Base-by-base conservation (phyloP, 2,797 vertebrate species). In the Peromyscus aztecus region DNA sequence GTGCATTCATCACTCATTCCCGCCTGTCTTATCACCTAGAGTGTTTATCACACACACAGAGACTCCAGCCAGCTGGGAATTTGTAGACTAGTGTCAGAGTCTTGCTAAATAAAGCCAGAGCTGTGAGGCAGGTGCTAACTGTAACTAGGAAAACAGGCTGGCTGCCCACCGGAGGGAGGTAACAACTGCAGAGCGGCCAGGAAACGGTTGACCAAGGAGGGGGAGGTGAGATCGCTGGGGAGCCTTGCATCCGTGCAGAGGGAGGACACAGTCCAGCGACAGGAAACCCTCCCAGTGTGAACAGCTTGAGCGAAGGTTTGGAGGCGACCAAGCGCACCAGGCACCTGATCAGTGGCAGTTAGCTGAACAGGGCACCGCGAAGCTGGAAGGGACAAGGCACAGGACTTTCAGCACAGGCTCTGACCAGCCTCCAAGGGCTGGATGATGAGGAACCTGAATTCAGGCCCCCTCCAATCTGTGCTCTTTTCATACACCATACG, bases 121-220 rank as follows among this genome's bases (percentile, higher is more conserved):
- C 59, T 59, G 19, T 27, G 37, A 43, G 65, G 43, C 43, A 65
- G 65, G 43, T 16, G 31, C 92, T 89, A 91, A 95, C 93, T 59
- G 75, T 57, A 84, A 59, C n/a, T 57, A 84, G 94, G 94, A 85
- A 95, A 94, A 90, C 90, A 75, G 23, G 27, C 21, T 61, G 82
- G 49, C 12, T 52, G 84, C 65, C 40, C 46, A 61, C 3, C 2
- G 13, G 83, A 77, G 90, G 95, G 92, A 80, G 52, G 29, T 40
- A 76, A 24, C n/a, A 89, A 91, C 52, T 17, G 27, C 73, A 59
- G 52, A 65, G 82, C 27, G 10, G 16, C 40, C 52, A 17, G 75
- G 73, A 80, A 90, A 59, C 1, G 57, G 67, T 69, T 85, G 83
- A 59, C 59, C 29, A 69, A 40, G 3, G n/a, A 89, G 40, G 46